Base-by-base conservation (phyloP, 2,797 vertebrate species). In the Myoxocephalus aenaeus region DNA sequence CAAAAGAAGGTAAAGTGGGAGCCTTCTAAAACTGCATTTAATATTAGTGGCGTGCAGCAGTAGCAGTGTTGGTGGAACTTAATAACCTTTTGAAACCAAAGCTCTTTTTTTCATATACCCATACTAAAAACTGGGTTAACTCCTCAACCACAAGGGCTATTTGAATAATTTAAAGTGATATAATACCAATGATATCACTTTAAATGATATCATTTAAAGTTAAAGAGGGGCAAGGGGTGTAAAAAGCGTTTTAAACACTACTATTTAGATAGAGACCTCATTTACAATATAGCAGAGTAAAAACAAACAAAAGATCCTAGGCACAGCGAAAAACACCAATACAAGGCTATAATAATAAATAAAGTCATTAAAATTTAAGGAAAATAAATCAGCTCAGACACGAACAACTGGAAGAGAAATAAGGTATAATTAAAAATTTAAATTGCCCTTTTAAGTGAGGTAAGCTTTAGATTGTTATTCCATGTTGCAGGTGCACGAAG, bases 31-130 rank as follows among this genome's bases (percentile, higher is more conserved):
- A 70, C 51, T 9, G 34, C 34, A 65, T 27, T 64, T 46, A 73
- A n/a, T 46, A 27, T 70, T 8, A 42, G 58, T 36, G 25, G 56
- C 20, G 15, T 63, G 54, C 17, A 70, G 50, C 62, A 62, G 34
- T 3, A 13, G 56, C 32, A 38, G 38, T 0, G 51, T 22, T 61
- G 61, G 61, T 80, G 34, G 29, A 75, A 69, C 59, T 71, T 81
- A 32, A 32, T 32, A 32, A 32, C 32, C 32, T 32, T 32, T 32
- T 32, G 32, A 32, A 32, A 32, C 2, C 32, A 2, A 32, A 32
- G 5, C 32, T 3, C 32, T 32, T 32, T 32, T 32, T 32, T 32
- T 32, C 32, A 32, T 32, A 32, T 32, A n/a, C n/a, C 32, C 32
- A 32, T 32, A 32, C 32, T 32, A 32, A 32, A 32, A 32, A 32